Base-by-base conservation (phyloP, 1,140 invertebrate species). In the Musca domestica region DNA sequence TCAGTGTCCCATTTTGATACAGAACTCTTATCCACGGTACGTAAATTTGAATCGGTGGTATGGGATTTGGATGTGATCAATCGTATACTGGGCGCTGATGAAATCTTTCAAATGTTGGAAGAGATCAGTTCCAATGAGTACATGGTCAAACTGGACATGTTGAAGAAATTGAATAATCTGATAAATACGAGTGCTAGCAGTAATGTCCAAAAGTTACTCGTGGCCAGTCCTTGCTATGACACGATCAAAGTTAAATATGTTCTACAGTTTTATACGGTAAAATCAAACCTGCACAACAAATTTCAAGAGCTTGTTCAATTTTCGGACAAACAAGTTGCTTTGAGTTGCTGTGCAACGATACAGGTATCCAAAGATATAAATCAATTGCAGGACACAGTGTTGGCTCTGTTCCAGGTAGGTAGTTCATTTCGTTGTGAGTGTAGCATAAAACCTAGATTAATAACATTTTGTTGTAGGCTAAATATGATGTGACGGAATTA, bases 231-330 rank as follows among this genome's bases (percentile, higher is more conserved):
- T 10, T 81, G 78, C 67, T 81, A 76, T 48, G 73, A 78, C 4
- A 76, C 74, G 19, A 74, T 81, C 12, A 80, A 78, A 64, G 73
- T 81, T 0, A 78, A 80, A 56, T 81, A 76, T 23, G 72, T 73
- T 1, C 69, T 78, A 1, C 77, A 82, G 69, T 66, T 71, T 7
- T 71, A 82, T 54, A 66, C 76, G 19, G 48, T 82, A 22, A 69
- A 78, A 17, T 74, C 78, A 65, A 81, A 76, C 48, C 63, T 82
- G 0, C 74, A 79, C 52, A 66, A 75, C 51, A 71, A 74, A 12
- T 81, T 82, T 61, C 74, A 82, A 48, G 70, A 68, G 0, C 67
- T 81, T 4, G 75, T 82, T 2, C 74, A 81, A 25, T 67, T 81
- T 14, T 72, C 70, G 15, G 77, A 77, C 56, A 81, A 81, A 64